Percentiles rank a stretch among this genome's conserved stretches.
phyloP scores from a whole-genome alignment of 2,888 invertebrate species.

The Stenodema calcarata region DNA sequence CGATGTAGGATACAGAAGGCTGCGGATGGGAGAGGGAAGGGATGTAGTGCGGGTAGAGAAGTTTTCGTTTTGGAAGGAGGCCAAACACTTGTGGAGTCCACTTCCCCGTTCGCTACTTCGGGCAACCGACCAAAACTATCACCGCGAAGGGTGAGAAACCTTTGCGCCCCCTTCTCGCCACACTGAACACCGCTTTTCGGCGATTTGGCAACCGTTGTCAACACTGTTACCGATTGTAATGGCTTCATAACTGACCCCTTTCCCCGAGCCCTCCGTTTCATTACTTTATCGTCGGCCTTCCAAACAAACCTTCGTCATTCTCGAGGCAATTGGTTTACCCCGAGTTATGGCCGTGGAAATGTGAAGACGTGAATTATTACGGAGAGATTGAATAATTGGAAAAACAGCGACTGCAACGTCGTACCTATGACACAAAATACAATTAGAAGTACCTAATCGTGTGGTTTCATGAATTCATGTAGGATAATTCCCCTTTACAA shows the following conservation, averaged over 20 bases:
- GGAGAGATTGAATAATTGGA: too few species aligned
- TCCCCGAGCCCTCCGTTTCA: not conserved
- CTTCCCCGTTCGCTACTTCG: not conserved
- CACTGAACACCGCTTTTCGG: not conserved
- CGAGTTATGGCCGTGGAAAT: too few species aligned
- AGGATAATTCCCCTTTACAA: too few species aligned
- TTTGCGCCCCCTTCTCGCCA: not conserved
- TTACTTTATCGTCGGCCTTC: not conserved
- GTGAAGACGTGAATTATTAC: too few species aligned
- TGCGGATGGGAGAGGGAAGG: not conserved
- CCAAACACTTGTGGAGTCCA: constrained; percentile 30
- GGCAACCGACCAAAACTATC: constrained; percentile 41
- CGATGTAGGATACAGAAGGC: not conserved
- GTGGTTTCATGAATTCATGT: too few species aligned
- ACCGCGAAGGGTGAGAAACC: not conserved
- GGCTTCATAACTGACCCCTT: constrained; percentile 27
- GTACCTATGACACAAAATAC: too few species aligned
- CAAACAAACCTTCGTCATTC: not conserved
- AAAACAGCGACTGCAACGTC: too few species aligned
- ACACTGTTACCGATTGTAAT: constrained; percentile 34
- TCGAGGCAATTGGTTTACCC: too few species aligned
- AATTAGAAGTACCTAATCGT: too few species aligned
- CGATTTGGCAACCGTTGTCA: constrained; percentile 39
- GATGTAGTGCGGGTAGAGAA: not conserved
- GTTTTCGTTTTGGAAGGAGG: constrained; percentile 21